Conservation (phyloP, 1,140 invertebrate genomes). For the Drosophila pachea region DNA sequence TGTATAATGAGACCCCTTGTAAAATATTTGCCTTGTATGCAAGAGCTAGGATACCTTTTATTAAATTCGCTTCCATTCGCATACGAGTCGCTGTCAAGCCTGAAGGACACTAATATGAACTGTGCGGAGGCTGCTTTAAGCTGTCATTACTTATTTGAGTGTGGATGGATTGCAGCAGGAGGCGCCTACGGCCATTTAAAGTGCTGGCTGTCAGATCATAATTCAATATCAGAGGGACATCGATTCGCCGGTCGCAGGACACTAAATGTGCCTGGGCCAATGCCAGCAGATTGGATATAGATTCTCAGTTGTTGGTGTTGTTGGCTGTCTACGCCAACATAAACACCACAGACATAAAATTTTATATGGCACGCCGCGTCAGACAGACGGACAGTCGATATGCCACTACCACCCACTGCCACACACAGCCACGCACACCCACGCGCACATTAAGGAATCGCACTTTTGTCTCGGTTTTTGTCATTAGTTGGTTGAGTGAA, state of each 20-base stretch:
- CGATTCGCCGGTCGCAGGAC: constrained; percentile 64
- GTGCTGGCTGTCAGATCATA: constrained; percentile 60
- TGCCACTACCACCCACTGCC: constrained; percentile 1
- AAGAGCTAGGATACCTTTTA: no score
- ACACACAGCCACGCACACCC: constrained; percentile 14
- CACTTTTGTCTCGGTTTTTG: constrained; percentile 73
- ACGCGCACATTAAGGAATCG: constrained; percentile 31
- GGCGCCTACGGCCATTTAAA: constrained; percentile 61
- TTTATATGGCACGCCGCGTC: constrained; percentile 61
- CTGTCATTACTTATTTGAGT: constrained; percentile 58
- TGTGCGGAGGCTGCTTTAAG: constrained; percentile 23
- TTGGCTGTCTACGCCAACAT: constrained; percentile 48
- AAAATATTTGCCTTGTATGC: no score
- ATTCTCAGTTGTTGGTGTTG: constrained; percentile 20
- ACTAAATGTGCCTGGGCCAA: constrained; percentile 61
- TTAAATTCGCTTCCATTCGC: no score
- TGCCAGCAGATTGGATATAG: constrained; percentile 38
- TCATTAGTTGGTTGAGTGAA: constrained; percentile 67
- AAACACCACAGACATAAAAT: constrained; percentile 69
- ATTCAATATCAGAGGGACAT: constrained; percentile 73
- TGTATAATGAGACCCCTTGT: background rate
- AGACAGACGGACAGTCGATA: constrained; percentile 7
- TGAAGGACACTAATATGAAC: background rate
- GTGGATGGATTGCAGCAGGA: constrained; percentile 27
- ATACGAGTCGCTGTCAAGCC: no score